phyloP scores from a whole-genome alignment of 2,113 vertebrate species.

The Macquaria ambigua region DNA sequence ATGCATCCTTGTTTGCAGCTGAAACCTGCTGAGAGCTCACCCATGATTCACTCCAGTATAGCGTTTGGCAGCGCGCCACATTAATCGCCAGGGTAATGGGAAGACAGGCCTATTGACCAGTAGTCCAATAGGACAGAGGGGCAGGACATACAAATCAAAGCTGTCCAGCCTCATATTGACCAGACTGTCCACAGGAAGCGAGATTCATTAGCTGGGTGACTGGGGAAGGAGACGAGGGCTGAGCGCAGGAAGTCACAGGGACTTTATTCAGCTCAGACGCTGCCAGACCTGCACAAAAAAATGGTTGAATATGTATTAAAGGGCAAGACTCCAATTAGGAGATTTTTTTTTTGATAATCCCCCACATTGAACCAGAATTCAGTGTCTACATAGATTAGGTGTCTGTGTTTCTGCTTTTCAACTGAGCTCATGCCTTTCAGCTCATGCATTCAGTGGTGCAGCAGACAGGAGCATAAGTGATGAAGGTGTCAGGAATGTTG shows the following conservation, averaged over 20 bases:
- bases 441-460: not conserved
- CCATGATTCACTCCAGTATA: conserved; percentile 52
- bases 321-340: conserved; percentile 8
- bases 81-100: conserved; percentile 73
- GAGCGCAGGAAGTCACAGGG: conserved; percentile 43
- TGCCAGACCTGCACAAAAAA: conserved; percentile 21
- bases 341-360: conserved; percentile 3
- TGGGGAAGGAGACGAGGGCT: conserved; percentile 21
- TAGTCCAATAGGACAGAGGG: conserved; percentile 66
- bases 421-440: not conserved
- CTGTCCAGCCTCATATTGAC: conserved; percentile 73
- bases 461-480: not conserved
- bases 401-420: not conserved
- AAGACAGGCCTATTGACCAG: conserved; percentile 79
- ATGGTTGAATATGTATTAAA: conserved; percentile 20
- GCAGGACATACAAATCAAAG: conserved; percentile 80
- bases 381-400: not conserved
- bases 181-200: conserved; percentile 59
- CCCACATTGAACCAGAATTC: not conserved
- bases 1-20: conserved; percentile 7
- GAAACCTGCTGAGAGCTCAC: conserved; percentile 3
- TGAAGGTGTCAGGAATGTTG: conserved; percentile 17
- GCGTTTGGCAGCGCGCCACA: conserved; percentile 62
- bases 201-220: conserved; percentile 72
- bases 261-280: conserved; percentile 40